Conservation (phyloP, 2,113 vertebrate genomes). For the Pseudolaguvia tuberculata region DNA sequence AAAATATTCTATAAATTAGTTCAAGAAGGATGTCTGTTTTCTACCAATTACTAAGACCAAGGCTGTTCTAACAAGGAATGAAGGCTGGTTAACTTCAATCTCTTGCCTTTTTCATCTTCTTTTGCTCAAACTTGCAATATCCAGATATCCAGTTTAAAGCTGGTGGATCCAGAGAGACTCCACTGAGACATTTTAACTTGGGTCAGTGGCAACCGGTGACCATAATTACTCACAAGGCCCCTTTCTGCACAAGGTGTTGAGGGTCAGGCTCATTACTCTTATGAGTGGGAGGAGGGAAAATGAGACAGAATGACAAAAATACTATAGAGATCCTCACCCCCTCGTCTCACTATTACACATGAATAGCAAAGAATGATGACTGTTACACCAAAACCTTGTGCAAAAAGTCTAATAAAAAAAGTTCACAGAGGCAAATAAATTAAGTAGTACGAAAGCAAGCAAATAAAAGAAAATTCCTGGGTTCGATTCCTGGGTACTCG, state of each 20-base stretch:
- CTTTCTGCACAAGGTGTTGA: constrained; percentile 23
- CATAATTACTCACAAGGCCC: constrained; percentile 27
- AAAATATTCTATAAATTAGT: not conserved
- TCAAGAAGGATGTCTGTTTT: not conserved
- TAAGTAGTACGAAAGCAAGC: too few species aligned
- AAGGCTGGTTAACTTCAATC: constrained; percentile 27
- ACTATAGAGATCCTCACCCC: not conserved
- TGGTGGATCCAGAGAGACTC: constrained; percentile 18
- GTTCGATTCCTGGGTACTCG: too few species aligned
- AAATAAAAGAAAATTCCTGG: too few species aligned
- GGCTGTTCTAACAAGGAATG: not conserved
- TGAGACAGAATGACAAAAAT: constrained; percentile 7
- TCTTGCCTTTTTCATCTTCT: constrained; percentile 26
- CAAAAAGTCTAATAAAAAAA: too few species aligned
- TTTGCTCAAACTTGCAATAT: constrained; percentile 30
- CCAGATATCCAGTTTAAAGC: constrained; percentile 29
- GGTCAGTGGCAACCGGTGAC: constrained; percentile 41
- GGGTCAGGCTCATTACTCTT: constrained; percentile 39
- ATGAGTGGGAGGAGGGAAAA: not conserved
- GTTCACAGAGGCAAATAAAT: too few species aligned
- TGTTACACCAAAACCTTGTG: not conserved
- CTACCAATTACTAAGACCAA: not conserved
- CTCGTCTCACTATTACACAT: not conserved
- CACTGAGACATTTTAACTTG: constrained; percentile 13
- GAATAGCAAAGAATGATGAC: constrained; percentile 6